Base-by-base conservation (phyloP, 2,888 invertebrate genomes). In the Zele albiditarsus region DNA sequence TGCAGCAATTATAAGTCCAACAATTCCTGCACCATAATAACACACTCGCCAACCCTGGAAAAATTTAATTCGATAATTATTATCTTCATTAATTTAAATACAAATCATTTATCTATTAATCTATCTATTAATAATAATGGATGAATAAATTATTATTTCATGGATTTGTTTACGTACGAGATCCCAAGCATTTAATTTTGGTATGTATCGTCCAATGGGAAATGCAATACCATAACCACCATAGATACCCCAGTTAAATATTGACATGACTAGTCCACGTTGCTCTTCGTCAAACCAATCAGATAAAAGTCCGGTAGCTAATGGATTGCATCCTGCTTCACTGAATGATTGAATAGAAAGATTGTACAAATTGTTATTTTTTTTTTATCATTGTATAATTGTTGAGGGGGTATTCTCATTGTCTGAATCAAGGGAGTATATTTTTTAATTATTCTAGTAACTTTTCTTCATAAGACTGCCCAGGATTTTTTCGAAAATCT, bases 241-340 rank as follows among this genome's bases (percentile, higher is more conserved):
- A 86, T 97, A 98, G 81, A 97, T 97, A 14, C 98, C 97, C 97
- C 97, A 97, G 89, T 97, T 97, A 91, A 97, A 97, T 78, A 98
- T 93, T 0, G 97, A 96, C 92, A 97, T 94, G 16, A 97, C 97
- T 58, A 97, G 89, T 0, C 96, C 97, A 74, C 97, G 92, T 84
- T 96, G 95, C 78, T 93, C 92, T 86, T 95, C 95, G 0, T 94
- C 93, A 86, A 96, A 95, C 84, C 95, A 92, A 85, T 96, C 96
- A 0, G 95, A 94, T 76, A 96, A 91, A 65, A 96, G 93, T 6
- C 96, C 96, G 0, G 96, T 96, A 0, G 96, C 95, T 75, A 97
- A 89, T 0, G 97, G 97, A 90, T 96, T 96, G 88, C 96, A 96
- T 1, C 95, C 96, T 1, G 96, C 94, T 87, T 97, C 97, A 2